These are phyloP conservation scores for Ursus arctos DNA, from an alignment of 2,113 vertebrate genomes.

Conservation along the genomic window DNA sequence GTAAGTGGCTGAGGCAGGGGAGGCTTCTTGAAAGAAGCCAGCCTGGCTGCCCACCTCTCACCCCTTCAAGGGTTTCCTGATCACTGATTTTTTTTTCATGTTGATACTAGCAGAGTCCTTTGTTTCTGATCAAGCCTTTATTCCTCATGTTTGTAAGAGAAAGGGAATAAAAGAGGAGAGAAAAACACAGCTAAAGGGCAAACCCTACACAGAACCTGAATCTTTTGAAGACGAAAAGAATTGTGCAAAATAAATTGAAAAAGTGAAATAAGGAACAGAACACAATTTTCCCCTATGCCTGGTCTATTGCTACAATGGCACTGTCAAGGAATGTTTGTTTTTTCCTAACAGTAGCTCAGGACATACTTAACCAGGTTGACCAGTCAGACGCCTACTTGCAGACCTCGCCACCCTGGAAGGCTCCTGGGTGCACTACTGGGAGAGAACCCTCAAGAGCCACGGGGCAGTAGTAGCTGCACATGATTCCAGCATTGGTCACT, in stretches of 20 bases:
- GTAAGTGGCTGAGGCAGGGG: neutral
- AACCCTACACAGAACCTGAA: neutral
- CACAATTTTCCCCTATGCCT: neutral
- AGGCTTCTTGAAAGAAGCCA: neutral
- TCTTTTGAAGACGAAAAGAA: constrained; percentile 56
- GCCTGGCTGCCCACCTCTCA: neutral
- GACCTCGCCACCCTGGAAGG: neutral
- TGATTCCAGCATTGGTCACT: constrained; percentile 32
- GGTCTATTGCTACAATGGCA: neutral
- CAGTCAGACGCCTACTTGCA: neutral
- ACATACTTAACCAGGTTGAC: neutral
- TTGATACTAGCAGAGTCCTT: neutral
- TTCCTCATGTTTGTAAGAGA: neutral
- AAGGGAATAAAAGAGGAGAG: constrained; percentile 2
- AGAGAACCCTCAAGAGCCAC: neutral
- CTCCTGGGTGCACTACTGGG: neutral
- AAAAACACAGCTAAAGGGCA: constrained; percentile 48
- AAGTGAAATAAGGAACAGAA: neutral
- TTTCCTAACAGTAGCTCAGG: constrained; percentile 8
- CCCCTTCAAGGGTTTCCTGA: neutral
- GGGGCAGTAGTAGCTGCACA: neutral
- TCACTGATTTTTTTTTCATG: neutral
- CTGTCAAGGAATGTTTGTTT: neutral
- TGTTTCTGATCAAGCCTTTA: constrained; percentile 22
- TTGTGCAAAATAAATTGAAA: constrained; percentile 56